Evolutionary conservation across 2,113 vertebrate species (phyloP).

Genomic region (Caranx melampygus): DNA sequence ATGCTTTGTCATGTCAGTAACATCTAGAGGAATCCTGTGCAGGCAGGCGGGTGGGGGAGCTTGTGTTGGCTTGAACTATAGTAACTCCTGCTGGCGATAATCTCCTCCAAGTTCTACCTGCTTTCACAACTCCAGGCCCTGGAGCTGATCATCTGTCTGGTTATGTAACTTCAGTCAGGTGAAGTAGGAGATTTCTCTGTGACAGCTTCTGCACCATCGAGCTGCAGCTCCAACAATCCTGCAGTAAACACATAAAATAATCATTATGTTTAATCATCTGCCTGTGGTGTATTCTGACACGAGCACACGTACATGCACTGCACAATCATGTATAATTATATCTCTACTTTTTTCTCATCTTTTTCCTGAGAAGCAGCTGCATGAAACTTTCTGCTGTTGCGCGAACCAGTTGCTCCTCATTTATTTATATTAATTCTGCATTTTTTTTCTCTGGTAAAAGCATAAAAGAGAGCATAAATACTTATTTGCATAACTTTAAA

Average conservation of each 20-base stretch:
- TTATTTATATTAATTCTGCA: too few relatives aligned
- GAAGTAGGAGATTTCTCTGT: conserved; percentile 4
- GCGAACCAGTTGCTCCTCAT: too few relatives aligned
- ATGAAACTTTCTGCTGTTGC: too few relatives aligned
- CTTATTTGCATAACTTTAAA: too few relatives aligned
- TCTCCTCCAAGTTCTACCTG: conserved; percentile 16
- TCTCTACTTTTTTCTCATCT: too few relatives aligned
- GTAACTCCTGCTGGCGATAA: background rate
- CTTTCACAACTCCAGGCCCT: conserved; percentile 21
- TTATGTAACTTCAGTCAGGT: conserved; percentile 28
- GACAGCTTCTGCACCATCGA: conserved; percentile 16
- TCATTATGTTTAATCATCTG: background rate
- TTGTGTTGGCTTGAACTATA: background rate
- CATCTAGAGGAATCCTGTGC: conserved; percentile 29
- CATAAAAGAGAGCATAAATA: too few relatives aligned
- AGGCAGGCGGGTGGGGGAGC: conserved; percentile 45
- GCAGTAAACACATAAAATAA: background rate
- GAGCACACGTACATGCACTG: background rate
- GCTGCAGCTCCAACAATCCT: background rate
- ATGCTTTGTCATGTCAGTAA: conserved; percentile 30
- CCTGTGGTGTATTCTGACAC: background rate
- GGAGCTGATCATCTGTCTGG: conserved; percentile 7
- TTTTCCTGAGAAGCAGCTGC: too few relatives aligned
- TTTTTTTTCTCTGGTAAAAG: too few relatives aligned
- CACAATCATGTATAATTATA: too few relatives aligned